These are phyloP conservation scores for Baryphthengus martii DNA, from an alignment of 2,113 vertebrate species.

Conservation along the genomic window DNA sequence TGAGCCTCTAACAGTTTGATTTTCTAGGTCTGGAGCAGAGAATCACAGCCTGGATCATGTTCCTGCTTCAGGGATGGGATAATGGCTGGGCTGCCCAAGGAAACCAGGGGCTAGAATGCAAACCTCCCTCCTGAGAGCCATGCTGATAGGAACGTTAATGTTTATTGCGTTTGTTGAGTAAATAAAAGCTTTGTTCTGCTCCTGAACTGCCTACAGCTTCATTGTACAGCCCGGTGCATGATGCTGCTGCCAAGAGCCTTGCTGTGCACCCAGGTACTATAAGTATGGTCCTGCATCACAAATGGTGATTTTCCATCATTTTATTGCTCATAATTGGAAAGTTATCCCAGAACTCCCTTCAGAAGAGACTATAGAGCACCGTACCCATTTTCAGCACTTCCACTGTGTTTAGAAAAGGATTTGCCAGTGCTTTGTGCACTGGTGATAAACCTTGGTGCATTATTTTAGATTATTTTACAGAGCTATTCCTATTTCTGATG, in stretches of 20 bases:
- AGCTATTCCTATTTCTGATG: constrained; percentile 4
- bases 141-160: background rate
- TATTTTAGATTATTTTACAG: constrained; percentile 16
- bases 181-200: background rate
- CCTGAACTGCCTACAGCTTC: background rate
- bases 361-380: background rate
- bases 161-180: background rate
- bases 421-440: background rate
- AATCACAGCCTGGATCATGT: rapidly evolving
- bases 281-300: background rate
- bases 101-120: background rate
- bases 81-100: background rate
- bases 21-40: rapidly evolving
- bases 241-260: background rate
- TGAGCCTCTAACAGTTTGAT: background rate
- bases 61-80: background rate
- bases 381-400: background rate
- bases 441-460: background rate
- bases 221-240: rapidly evolving
- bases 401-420: background rate
- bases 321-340: background rate
- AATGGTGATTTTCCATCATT: background rate
- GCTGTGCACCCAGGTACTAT: background rate
- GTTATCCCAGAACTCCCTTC: background rate
- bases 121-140: background rate